A percentile compares a stretch with the other conserved stretches of the same genome.
These are phyloP conservation scores for Styela clava DNA, from an alignment of 23 tunicate species.

Conservation along the genomic window DNA sequence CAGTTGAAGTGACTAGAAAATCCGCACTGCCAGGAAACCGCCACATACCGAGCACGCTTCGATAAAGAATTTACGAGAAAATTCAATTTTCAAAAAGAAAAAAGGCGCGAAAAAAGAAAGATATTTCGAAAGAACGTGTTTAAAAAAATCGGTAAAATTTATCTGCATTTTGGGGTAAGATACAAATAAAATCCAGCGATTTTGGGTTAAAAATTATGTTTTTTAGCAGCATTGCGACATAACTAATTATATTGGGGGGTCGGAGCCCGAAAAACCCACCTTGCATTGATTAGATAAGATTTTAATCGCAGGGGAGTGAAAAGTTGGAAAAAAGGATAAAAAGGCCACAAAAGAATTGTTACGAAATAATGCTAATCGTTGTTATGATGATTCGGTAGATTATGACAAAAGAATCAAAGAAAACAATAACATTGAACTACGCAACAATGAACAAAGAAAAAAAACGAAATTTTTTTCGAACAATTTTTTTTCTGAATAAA, in stretches of 20 bases:
- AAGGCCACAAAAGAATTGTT: neutral
- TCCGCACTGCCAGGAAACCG: no score
- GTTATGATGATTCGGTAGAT: neutral
- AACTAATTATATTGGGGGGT: neutral
- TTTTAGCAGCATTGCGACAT: neutral
- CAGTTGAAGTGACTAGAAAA: no score
- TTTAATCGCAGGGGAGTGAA: neutral
- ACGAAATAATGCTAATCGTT: neutral
- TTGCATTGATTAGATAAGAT: neutral
- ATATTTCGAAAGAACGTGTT: neutral
- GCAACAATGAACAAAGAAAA: neutral
- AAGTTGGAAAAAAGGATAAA: neutral
- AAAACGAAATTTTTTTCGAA: neutral
- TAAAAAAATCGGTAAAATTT: no score
- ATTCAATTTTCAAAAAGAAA: neutral
- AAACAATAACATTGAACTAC: neutral
- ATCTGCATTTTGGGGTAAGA: neutral
- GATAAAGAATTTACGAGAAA: neutral
- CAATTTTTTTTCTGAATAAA: neutral
- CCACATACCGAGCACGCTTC: neutral
- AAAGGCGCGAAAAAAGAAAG: neutral
- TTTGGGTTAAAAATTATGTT: no score
- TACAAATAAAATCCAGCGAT: neutral
- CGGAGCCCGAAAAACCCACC: neutral
- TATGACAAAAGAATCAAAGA: neutral